Evolutionary conservation across 2,888 invertebrate species (phyloP), one percentile per base, ranked within the genome.

Genomic region (Hypomecis atomaria): DNA sequence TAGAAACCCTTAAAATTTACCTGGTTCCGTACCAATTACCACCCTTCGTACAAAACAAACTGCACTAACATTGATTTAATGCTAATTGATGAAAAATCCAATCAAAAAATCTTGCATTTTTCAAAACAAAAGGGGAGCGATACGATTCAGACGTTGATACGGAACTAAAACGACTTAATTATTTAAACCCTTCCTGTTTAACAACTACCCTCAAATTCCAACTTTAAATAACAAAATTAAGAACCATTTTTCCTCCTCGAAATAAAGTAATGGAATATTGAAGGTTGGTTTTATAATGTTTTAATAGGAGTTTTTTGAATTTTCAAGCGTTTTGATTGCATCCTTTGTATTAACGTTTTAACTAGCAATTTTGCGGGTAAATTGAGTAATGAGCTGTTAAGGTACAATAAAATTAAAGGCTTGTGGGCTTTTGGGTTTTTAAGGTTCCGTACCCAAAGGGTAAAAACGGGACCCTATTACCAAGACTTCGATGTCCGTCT

Each of bases 71-170:
- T 50, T 38, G 38, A 50, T 78, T 74, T 70, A 67, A 70, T 70
- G 76, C 78, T 78, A 83, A 83, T 83, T 85, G 78, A 79, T 78
- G 73, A 79, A 78, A 79, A 85, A 84, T 72, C 79, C 83, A 86
- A 86, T 86, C 81, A 84, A 79, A 79, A 63, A 82, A 76, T 77
- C 76, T 75, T 85, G 76, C 75, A 81, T 83, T 83, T 85, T 84
- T 85, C 50, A 74, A 78, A 79, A 77, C 76, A 77, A 62, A 58
- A 76, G 78, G 73, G 78, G 79, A 71, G 74, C 71, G 72, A 64
- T 71, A 71, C 76, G 72, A 73, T 72, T 74, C 60, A 63, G 65
- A 67, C 59, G 72, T 77, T 76, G 80, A 78, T 78, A 78, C 77
- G 71, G 75, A 80, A 81, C 78, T 82, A 77, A 81, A 84, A 76